These are phyloP conservation scores for Meloidogyne floridensis DNA, from an alignment of 1,140 invertebrate species.

Conservation along the genomic window DNA sequence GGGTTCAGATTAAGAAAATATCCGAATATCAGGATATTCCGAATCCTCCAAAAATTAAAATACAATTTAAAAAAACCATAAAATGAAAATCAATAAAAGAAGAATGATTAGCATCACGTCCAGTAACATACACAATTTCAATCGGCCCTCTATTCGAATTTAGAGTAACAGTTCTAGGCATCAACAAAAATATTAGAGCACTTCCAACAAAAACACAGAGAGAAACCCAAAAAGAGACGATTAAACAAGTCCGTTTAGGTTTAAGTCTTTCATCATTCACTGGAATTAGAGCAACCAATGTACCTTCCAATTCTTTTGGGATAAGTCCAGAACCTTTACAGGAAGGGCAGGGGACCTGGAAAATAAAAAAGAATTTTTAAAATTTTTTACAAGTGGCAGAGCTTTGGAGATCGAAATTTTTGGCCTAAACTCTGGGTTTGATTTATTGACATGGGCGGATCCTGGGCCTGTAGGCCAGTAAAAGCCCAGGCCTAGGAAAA, in stretches of 20 bases:
- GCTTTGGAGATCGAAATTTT: background rate
- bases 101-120: slow-evolving; percentile 23
- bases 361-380: too few species aligned
- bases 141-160: slow-evolving; percentile 36
- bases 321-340: slow-evolving; percentile 66
- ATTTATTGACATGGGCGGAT: too few species aligned
- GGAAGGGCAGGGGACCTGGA: slow-evolving; percentile 65
- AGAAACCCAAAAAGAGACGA: slow-evolving; percentile 45
- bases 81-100: slow-evolving; percentile 49
- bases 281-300: slow-evolving; percentile 67
- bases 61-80: slow-evolving; percentile 40
- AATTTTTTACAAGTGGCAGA: too few species aligned
- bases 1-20: too few species aligned
- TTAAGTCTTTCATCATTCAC: slow-evolving; percentile 67
- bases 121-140: slow-evolving; percentile 44
- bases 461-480: too few species aligned
- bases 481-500: too few species aligned
- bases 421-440: too few species aligned
- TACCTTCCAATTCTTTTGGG: slow-evolving; percentile 66
- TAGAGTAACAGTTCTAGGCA: slow-evolving; percentile 52
- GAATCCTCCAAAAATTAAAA: too few species aligned
- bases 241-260: slow-evolving; percentile 65
- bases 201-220: slow-evolving; percentile 46
- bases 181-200: slow-evolving; percentile 46
- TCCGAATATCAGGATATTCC: too few species aligned